Conservation (phyloP, 2,888 invertebrate genomes). For the Neoscelio sp. region DNA sequence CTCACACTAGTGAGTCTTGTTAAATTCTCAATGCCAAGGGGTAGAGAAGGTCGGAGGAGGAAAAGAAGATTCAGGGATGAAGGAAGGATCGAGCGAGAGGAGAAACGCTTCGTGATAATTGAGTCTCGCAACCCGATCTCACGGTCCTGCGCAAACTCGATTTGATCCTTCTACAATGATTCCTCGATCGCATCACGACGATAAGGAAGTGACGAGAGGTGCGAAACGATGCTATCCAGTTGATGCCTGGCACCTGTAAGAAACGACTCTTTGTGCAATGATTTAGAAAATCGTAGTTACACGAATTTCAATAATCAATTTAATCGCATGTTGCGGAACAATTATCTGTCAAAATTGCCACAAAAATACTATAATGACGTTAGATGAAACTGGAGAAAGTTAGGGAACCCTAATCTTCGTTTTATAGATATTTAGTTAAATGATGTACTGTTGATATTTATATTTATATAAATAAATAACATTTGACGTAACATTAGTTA, state of each 20-base stretch:
- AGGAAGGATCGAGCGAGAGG: slow-evolving; percentile 62
- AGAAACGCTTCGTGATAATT: slow-evolving; percentile 66
- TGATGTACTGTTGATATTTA: too few relatives aligned
- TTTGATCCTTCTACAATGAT: slow-evolving; percentile 70
- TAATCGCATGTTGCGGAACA: too few relatives aligned
- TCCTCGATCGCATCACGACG: slow-evolving; percentile 70
- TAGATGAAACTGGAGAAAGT: too few relatives aligned
- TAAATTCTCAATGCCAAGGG: slow-evolving; percentile 70
- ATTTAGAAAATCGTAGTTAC: slow-evolving; percentile 6
- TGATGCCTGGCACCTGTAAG: slow-evolving; percentile 55
- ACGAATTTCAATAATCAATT: slow-evolving; percentile 40
- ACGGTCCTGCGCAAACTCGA: slow-evolving; percentile 68
- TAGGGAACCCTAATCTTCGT: too few relatives aligned
- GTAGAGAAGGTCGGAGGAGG: slow-evolving; percentile 64
- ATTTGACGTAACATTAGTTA: too few relatives aligned
- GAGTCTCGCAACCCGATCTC: slow-evolving; percentile 67
- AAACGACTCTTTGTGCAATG: slow-evolving; percentile 50
- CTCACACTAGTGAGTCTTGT: slow-evolving; percentile 70
- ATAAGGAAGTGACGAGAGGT: slow-evolving; percentile 73
- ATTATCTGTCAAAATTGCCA: too few relatives aligned
- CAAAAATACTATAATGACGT: too few relatives aligned
- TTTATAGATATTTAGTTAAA: too few relatives aligned
- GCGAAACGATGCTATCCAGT: slow-evolving; percentile 69
- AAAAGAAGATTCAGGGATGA: slow-evolving; percentile 53
- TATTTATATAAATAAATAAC: too few relatives aligned